Conservation (phyloP, 2,888 invertebrate genomes). For the Scaptomyza cyrtandrae region DNA sequence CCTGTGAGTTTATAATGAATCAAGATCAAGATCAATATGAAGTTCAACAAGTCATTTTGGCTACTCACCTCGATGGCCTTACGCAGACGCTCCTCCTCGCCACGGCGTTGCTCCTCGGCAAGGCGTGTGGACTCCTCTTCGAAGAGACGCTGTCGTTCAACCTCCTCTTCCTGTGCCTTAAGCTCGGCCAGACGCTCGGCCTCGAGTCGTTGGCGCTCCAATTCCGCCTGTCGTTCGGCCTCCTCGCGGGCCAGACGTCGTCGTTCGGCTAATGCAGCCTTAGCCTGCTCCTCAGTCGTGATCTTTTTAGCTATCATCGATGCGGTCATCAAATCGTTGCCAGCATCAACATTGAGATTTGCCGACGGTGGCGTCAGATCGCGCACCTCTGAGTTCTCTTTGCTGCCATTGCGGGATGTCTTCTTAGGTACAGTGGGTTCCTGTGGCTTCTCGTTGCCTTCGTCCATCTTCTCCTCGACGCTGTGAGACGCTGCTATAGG, state of each 20-base stretch:
- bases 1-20: constrained; percentile 82
- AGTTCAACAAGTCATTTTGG: not conserved
- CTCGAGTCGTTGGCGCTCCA: constrained; percentile 90
- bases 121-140: constrained; percentile 92
- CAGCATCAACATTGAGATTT: constrained; percentile 27
- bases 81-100: constrained; percentile 94
- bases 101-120: constrained; percentile 91
- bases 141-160: constrained; percentile 92
- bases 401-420: constrained; percentile 77
- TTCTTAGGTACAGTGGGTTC: constrained; percentile 50
- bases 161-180: constrained; percentile 90
- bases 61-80: constrained; percentile 90
- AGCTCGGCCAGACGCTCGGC: constrained; percentile 90
- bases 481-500: constrained; percentile 39
- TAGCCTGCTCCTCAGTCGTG: constrained; percentile 96
- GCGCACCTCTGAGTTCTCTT: constrained; percentile 81
- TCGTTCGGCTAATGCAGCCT: constrained; percentile 96
- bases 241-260: constrained; percentile 95
- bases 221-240: constrained; percentile 94
- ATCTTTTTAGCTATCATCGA: constrained; percentile 90
- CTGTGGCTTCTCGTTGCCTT: constrained; percentile 79
- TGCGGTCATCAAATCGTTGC: constrained; percentile 85
- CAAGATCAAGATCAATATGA: not conserved
- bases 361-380: constrained; percentile 73
- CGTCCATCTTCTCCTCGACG: constrained; percentile 82